Evolutionary conservation across 2,888 invertebrate genomes (phyloP).

Genomic region (Cyrtodaria siliqua): DNA sequence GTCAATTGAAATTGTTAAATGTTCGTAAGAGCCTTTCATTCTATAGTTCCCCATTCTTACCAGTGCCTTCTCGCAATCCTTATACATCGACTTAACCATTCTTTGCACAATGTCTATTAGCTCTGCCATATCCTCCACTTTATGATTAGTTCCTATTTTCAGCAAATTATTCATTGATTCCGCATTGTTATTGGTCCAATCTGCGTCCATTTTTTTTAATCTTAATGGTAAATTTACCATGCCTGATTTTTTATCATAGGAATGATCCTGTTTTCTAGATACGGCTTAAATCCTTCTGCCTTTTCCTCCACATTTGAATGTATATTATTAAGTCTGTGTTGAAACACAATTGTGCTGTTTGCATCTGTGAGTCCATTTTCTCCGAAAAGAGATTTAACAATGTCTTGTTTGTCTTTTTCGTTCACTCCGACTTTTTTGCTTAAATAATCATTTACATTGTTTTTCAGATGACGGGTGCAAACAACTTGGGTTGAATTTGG

Average conservation of each 20-base stretch:
- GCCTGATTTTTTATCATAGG: conserved; percentile 26
- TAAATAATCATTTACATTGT: conserved; percentile 30
- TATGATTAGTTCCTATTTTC: conserved; percentile 24
- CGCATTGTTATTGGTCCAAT: conserved; percentile 38
- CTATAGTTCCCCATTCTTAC: conserved; percentile 21
- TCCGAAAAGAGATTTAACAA: conserved; percentile 11
- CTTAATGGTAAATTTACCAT: conserved; percentile 23
- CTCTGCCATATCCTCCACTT: conserved; percentile 16
- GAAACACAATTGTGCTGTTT: conserved; percentile 13
- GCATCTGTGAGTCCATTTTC: conserved; percentile 22
- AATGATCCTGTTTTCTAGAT: conserved; percentile 11
- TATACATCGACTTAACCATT: conserved; percentile 20
- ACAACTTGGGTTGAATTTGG: conserved; percentile 7
- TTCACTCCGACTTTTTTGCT: conserved; percentile 9
- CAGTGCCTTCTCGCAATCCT: conserved; percentile 26
- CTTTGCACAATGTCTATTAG: conserved; percentile 21
- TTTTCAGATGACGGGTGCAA: conserved; percentile 34
- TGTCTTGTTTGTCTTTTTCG: neutral
- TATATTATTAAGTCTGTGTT: neutral
- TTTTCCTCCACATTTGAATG: too few relatives aligned
- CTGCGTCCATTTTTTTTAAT: conserved; percentile 5
- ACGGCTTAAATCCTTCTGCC: too few relatives aligned
- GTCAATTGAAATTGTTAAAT: too few relatives aligned
- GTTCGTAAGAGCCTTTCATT: neutral
- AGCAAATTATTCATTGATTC: conserved; percentile 28